Base-by-base conservation (phyloP, 2,113 vertebrate species). In the Tiliqua scincoides region DNA sequence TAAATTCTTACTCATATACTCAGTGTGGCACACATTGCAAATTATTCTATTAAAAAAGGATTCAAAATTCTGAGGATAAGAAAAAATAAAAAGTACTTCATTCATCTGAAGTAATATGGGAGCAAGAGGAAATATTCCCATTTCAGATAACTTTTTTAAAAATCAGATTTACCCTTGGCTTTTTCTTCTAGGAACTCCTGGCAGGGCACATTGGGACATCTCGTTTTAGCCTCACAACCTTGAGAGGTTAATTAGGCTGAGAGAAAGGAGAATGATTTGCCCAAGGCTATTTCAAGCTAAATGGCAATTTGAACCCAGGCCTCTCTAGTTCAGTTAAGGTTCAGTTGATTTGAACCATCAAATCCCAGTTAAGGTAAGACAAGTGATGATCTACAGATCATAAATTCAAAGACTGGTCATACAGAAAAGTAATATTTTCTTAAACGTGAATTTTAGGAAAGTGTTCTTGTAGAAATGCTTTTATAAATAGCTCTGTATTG, bases 11-110 rank as follows among this genome's bases (percentile, higher is more conserved):
- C 12, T 27, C 59, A 63, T 62, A 25, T 9, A 37, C 35, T 59
- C 61, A 79, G 23, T 14, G 25, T 35, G 52, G n/a, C 30, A 78
- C 32, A 63, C 40, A 79, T 81, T 89, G 86, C 59, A 83, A 83
- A 82, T 30, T 77, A 65, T 89, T 88, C 70, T 1, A 23, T 68
- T 88, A 27, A 89, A 43, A n/a, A 1, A 1, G 8, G 54, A 78
- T 61, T 78, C 76, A 74, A 43, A 48, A 27, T 23, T 48, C 8
- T 21, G 25, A 74, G 25, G 21, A 3, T 32, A 70, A 71, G 32
- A 21, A 17, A 9, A 25, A 17, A 48, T 35, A 18, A 35, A 70
- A 70, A 70, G 32, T 15, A 70, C 68, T 17, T 15, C 3, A 68
- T 15, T 65, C 12, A 15, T 3, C 35, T 72, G 8, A 35, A 37